Conservation (phyloP, 2,888 invertebrate genomes). For the Pseudeuparius sepicola region DNA sequence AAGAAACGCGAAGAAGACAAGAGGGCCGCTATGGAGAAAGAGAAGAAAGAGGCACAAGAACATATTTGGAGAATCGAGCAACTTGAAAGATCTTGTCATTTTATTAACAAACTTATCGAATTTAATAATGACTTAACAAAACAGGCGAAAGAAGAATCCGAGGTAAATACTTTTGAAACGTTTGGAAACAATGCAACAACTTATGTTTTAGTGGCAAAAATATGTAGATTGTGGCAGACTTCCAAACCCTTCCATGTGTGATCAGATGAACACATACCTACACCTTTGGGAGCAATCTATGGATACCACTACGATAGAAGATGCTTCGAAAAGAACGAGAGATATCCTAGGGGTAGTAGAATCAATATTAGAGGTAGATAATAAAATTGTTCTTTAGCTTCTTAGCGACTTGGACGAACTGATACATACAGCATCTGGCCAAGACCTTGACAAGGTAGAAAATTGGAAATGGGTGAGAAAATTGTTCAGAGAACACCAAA, state of each 20-base stretch:
- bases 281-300: conserved; percentile 43
- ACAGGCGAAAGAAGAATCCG: conserved; percentile 22
- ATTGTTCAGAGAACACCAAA: conserved; percentile 39
- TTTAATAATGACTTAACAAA: conserved; percentile 16
- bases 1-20: conserved; percentile 29
- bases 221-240: conserved; percentile 46
- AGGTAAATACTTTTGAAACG: conserved; percentile 16
- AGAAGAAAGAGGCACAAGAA: conserved; percentile 34
- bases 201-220: conserved; percentile 40
- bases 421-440: conserved; percentile 30
- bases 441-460: conserved; percentile 20
- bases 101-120: conserved; percentile 17
- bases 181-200: background rate
- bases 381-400: conserved; percentile 29
- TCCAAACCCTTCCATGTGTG: conserved; percentile 42
- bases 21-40: conserved; percentile 30
- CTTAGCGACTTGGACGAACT: conserved; percentile 29
- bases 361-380: too few relatives aligned
- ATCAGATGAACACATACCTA: conserved; percentile 45
- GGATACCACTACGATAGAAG: conserved; percentile 36
- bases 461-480: conserved; percentile 32
- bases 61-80: conserved; percentile 31
- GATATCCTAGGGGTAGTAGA: conserved; percentile 38
- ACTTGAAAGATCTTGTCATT: conserved; percentile 19
- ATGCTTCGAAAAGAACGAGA: conserved; percentile 37